A percentile compares a stretch with the other conserved stretches of the same genome.
phyloP scores from a whole-genome alignment of 2,888 invertebrate genomes.

The Ormyrus thymus region DNA sequence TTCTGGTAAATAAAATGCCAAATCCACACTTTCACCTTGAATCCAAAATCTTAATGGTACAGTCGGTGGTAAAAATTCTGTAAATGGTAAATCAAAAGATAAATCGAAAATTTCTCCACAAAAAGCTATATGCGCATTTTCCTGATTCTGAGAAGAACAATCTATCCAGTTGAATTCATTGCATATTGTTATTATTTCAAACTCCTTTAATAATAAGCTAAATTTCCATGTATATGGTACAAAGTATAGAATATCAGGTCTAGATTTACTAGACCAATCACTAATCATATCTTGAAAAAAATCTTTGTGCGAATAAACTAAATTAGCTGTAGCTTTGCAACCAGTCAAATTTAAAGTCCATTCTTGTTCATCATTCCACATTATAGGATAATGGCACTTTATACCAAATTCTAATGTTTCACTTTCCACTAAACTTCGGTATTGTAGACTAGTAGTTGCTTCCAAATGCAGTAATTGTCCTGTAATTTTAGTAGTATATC shows the following conservation, averaged over 20 bases:
- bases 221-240: slow-evolving; percentile 98
- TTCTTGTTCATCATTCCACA: slow-evolving; percentile 97
- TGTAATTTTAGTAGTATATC: slow-evolving; percentile 92
- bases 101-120: slow-evolving; percentile 95
- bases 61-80: slow-evolving; percentile 93
- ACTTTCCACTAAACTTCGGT: slow-evolving; percentile 93
- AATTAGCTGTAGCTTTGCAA: slow-evolving; percentile 93
- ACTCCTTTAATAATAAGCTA: slow-evolving; percentile 92
- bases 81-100: slow-evolving; percentile 95
- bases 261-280: slow-evolving; percentile 96
- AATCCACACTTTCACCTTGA: slow-evolving; percentile 95
- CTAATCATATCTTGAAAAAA: slow-evolving; percentile 95
- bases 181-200: slow-evolving; percentile 93
- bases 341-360: slow-evolving; percentile 95
- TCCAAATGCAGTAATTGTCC: slow-evolving; percentile 96
- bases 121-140: slow-evolving; percentile 95
- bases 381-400: slow-evolving; percentile 90
- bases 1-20: slow-evolving; percentile 93
- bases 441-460: slow-evolving; percentile 95
- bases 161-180: slow-evolving; percentile 99
- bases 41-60: slow-evolving; percentile 94
- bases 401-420: slow-evolving; percentile 96
- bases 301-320: slow-evolving; percentile 96
- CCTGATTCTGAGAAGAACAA: slow-evolving; percentile 95
- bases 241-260: slow-evolving; percentile 94